Conservation (phyloP, 2,797 vertebrate species). For the Chromis chromis region DNA sequence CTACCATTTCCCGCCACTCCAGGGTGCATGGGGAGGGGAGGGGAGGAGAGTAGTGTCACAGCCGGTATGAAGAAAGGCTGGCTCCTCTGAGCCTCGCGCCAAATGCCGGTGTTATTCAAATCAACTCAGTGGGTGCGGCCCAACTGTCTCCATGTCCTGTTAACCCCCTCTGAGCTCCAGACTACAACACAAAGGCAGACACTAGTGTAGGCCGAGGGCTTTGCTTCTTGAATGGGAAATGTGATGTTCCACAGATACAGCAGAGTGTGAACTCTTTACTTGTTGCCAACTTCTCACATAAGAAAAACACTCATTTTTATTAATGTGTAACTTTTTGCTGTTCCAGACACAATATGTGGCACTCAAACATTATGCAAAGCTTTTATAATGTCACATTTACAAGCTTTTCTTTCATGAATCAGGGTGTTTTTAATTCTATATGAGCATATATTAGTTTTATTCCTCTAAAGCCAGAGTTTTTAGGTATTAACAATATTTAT, state of each 20-base stretch:
- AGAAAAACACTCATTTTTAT: not conserved
- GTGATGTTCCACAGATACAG: conserved; percentile 15
- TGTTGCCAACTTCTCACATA: not conserved
- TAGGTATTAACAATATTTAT: not conserved
- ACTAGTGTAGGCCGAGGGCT: conserved; percentile 13
- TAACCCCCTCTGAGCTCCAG: conserved; percentile 72
- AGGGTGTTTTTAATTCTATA: not conserved
- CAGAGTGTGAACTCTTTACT: not conserved
- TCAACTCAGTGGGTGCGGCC: conserved; percentile 80
- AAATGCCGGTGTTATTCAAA: conserved; percentile 83
- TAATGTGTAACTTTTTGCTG: not conserved
- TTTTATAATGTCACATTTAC: conserved; percentile 7
- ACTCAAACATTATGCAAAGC: not conserved
- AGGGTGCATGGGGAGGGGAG: conserved; percentile 50
- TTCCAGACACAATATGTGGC: not conserved
- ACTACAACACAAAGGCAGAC: conserved; percentile 60
- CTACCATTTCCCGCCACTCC: conserved; percentile 79
- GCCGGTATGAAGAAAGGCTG: conserved; percentile 73
- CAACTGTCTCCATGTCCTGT: conserved; percentile 81
- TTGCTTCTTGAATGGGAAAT: conserved; percentile 26
- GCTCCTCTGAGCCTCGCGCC: conserved; percentile 70
- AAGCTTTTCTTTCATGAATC: not conserved
- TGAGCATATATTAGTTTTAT: not conserved
- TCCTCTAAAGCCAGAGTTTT: not conserved
- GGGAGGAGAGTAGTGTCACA: conserved; percentile 55